Evolutionary conservation across 1,140 invertebrate genomes (phyloP), one percentile per base, ranked within the genome.

Genomic region (Mercenaria mercenaria): DNA sequence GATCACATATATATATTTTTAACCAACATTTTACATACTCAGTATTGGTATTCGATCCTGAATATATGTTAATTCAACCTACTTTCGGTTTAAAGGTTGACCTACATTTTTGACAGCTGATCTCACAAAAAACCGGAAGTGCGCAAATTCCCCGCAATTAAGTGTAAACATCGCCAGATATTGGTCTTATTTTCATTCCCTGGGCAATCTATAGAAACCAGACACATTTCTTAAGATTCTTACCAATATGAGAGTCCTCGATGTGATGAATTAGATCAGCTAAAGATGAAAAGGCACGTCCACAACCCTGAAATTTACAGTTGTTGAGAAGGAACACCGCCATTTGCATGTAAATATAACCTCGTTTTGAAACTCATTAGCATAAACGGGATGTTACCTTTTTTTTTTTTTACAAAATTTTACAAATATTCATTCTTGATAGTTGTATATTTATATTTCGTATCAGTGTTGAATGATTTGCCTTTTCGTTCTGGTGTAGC

Each of bases 291-390:
- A 98, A 98, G 92, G 97, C 98, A 93, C 98, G 97, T 93, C 97
- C 97, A 97, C 98, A 98, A 96, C 97, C 97, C 97, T 97, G 97
- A 96, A 98, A 98, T 97, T 98, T 98, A 97, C 98, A 98, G 96
- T 97, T 97, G 97, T 98, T 98, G 95, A 98, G 96, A 96, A 98
- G 97, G 97, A 98, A 98, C 96, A 98, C 97, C 96, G 98, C 98
- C 98, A 98, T 98, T 93, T 92, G 91, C 89, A 90, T 88, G 59
- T 67, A 79, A 67, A 39, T 64, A 37, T 59, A 83, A 56, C 79
- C 88, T 89, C 88, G 88, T 76, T 89, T 76, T 83, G 80, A 84
- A 23, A 23, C 69, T 83, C 52, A 89, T 89, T 89, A 89, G 88
- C 88, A 89, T 89, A 83, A 83, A 84, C 34, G 29, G 29, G 20